Percentiles rank a stretch among this genome's conserved stretches.
Evolutionary conservation across 2,888 invertebrate species (phyloP).

Genomic region (Morinoia aosen): DNA sequence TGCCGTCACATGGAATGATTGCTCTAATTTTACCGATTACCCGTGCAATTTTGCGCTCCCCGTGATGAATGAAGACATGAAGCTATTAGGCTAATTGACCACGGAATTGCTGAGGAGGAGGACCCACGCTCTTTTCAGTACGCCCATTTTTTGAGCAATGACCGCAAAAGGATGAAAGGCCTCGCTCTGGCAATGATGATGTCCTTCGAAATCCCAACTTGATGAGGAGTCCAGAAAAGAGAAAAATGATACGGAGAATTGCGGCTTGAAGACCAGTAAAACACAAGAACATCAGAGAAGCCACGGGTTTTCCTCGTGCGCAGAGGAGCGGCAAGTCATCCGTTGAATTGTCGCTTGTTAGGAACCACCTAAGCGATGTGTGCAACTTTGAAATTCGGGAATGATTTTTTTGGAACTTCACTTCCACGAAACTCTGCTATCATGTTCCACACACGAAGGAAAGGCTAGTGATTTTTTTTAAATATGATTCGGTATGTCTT

Average conservation of each 20-base stretch:
- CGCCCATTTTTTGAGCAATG: slow-evolving; percentile 23
- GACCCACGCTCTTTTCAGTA: slow-evolving; percentile 10
- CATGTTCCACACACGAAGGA: neutral
- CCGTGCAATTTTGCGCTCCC: slow-evolving; percentile 40
- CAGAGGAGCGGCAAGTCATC: neutral
- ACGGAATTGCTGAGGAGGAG: neutral
- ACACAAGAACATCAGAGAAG: neutral
- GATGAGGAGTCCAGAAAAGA: neutral
- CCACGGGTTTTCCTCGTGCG: neutral
- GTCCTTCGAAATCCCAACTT: slow-evolving; percentile 17
- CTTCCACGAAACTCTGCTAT: neutral
- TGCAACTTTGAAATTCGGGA: neutral
- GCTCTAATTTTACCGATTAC: slow-evolving; percentile 51
- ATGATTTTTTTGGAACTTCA: neutral
- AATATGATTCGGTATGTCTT: neutral
- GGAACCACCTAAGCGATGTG: neutral
- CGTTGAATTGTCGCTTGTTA: neutral
- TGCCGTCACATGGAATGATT: slow-evolving; percentile 30
- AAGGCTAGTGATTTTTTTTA: neutral
- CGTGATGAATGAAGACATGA: slow-evolving; percentile 44
- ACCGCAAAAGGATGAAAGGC: neutral
- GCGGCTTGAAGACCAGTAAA: neutral
- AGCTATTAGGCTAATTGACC: slow-evolving; percentile 49
- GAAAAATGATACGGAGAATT: slow-evolving; percentile 9
- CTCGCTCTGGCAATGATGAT: slow-evolving; percentile 18